phyloP scores from a whole-genome alignment of 2,113 vertebrate species.

The Ophthalmotilapia sp. region DNA sequence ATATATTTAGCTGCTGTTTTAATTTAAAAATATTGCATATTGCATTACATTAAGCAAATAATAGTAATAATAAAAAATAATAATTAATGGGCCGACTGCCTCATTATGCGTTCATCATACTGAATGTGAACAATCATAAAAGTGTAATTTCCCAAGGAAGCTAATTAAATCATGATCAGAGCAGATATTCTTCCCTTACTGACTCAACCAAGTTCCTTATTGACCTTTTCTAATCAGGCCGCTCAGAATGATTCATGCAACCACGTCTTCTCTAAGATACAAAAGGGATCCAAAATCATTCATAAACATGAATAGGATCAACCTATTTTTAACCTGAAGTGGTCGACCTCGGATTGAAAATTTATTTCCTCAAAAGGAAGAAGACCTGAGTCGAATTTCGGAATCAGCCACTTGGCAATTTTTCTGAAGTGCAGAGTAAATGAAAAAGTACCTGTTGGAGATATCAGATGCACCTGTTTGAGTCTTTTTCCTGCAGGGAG shows the following conservation, averaged over 20 bases:
- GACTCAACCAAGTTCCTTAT: not conserved
- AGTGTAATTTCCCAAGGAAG: not conserved
- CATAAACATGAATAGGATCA: not conserved
- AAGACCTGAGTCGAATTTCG: not conserved
- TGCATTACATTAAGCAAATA: not conserved
- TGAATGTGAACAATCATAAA: not conserved
- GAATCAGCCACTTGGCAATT: not conserved
- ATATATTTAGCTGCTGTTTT: not conserved
- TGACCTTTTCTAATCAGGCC: not conserved
- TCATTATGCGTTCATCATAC: not conserved
- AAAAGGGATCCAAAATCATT: not conserved
- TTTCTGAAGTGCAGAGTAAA: not conserved
- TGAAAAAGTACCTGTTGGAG: conserved; percentile 5
- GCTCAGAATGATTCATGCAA: not conserved
- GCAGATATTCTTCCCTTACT: not conserved
- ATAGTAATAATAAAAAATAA: not conserved
- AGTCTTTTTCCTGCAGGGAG: not conserved
- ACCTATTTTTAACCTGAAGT: not conserved
- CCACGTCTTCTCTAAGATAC: not conserved
- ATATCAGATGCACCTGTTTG: not conserved
- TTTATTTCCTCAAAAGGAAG: not conserved
- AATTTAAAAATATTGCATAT: not conserved
- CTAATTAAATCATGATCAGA: not conserved
- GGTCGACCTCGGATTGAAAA: not conserved
- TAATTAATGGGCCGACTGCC: not conserved